Percentiles rank a stretch among this genome's conserved stretches.
Conservation (phyloP, 2,888 invertebrate species). For the Malachius bipustulatus region DNA sequence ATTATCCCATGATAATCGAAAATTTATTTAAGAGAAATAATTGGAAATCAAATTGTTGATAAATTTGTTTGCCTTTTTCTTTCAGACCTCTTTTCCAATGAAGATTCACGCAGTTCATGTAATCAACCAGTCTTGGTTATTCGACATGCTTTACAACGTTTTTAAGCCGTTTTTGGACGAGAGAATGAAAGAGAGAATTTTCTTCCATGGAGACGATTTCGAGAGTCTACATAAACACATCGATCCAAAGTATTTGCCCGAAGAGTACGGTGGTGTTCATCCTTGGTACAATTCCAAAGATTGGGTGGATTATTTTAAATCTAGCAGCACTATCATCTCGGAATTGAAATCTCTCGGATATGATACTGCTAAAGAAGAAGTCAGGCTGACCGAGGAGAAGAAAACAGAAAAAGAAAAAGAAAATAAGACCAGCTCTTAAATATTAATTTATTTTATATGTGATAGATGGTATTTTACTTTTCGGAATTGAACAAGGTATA, state of each 20-base stretch:
- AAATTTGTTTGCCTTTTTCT: slow-evolving; percentile 19
- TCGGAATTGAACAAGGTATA: no score
- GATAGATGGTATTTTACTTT: no score
- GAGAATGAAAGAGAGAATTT: slow-evolving; percentile 49
- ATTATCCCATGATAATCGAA: no score
- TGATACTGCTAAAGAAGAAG: slow-evolving; percentile 12
- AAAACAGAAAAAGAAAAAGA: slow-evolving; percentile 15
- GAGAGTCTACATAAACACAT: slow-evolving; percentile 64
- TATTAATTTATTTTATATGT: background rate
- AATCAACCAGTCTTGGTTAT: slow-evolving; percentile 70
- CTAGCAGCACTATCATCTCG: slow-evolving; percentile 45
- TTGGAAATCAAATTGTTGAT: no score
- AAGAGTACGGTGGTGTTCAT: slow-evolving; percentile 49
- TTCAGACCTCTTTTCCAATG: slow-evolving; percentile 61
- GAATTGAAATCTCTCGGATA: slow-evolving; percentile 51
- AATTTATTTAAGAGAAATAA: no score
- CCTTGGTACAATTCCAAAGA: slow-evolving; percentile 62
- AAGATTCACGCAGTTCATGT: slow-evolving; percentile 64
- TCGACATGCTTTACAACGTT: slow-evolving; percentile 64
- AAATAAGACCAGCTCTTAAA: slow-evolving; percentile 8
- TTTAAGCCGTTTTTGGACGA: slow-evolving; percentile 65
- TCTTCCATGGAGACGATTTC: slow-evolving; percentile 61
- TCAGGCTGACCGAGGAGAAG: slow-evolving; percentile 14
- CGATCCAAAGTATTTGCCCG: slow-evolving; percentile 55
- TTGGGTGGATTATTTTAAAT: slow-evolving; percentile 55